A percentile compares a stretch with the other conserved stretches of the same genome.
These are phyloP conservation scores for Oreohelix idahoensis DNA, from an alignment of 1,140 invertebrate species.

Conservation along the genomic window DNA sequence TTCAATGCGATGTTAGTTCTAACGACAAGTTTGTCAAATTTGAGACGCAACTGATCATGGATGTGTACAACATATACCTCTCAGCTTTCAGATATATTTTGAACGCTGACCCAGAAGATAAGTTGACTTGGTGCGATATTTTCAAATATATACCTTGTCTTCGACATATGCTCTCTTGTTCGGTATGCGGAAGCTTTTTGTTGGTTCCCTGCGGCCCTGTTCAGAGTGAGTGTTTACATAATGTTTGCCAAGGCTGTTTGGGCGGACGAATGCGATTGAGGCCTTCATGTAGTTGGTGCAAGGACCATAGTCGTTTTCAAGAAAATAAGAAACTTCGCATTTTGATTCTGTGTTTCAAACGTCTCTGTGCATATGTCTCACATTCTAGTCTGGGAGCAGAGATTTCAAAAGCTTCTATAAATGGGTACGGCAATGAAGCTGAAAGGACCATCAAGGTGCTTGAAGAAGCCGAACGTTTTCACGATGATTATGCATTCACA, in stretches of 20 bases:
- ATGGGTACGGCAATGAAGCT: slow-evolving; percentile 71
- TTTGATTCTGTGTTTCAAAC: slow-evolving; percentile 89
- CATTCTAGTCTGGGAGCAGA: slow-evolving; percentile 76
- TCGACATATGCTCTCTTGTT: slow-evolving; percentile 88
- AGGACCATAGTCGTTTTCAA: slow-evolving; percentile 85
- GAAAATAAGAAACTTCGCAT: slow-evolving; percentile 88
- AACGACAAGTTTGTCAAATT: background rate
- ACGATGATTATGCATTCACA: slow-evolving; percentile 83
- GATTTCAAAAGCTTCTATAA: slow-evolving; percentile 72
- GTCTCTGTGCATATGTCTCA: slow-evolving; percentile 86
- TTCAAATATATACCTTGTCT: slow-evolving; percentile 87
- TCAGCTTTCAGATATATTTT: slow-evolving; percentile 86
- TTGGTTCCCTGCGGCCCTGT: slow-evolving; percentile 87
- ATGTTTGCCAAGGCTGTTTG: slow-evolving; percentile 86
- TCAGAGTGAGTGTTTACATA: slow-evolving; percentile 87
- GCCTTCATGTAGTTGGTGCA: slow-evolving; percentile 88
- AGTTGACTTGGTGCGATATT: slow-evolving; percentile 84
- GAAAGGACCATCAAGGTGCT: slow-evolving; percentile 82
- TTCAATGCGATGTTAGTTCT: background rate
- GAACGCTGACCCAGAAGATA: slow-evolving; percentile 80
- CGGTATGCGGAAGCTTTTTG: slow-evolving; percentile 87
- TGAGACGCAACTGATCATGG: slow-evolving; percentile 76
- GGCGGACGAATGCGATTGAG: slow-evolving; percentile 88
- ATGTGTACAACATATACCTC: slow-evolving; percentile 87
- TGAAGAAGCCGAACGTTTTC: slow-evolving; percentile 84